Evolutionary conservation across 30 jellyfish, hydroid and myxozoan species (phyloP), one percentile per base, ranked within the genome.

Genomic region (Aurelia sp.): DNA sequence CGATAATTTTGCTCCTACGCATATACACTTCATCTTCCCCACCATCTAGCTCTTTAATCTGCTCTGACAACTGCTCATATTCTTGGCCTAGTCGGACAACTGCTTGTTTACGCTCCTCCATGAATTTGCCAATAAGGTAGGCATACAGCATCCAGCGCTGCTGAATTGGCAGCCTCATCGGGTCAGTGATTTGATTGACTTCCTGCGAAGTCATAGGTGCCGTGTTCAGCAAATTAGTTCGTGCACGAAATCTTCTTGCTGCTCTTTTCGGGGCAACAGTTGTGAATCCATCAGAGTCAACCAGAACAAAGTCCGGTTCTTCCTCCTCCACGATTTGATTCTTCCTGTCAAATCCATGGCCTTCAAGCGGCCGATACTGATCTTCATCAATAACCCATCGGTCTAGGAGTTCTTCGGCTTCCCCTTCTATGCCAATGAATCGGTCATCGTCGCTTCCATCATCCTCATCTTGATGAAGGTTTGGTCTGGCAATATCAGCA

Each of bases 301-400:
- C 95, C 95, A 37, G 74, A 62, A 72, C 93, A 59, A 59, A 59
- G 13, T 59, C 69, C 6, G 69, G 69, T 12, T 59, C 69, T 59
- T 59, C 87, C 35, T 76, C 87, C 40, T 76, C 77, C 18, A 23
- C 41, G 12, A 33, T 20, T 33, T 20, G 19, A 16, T 16, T 62
- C 3, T 31, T 47, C 21, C 18, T 9, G 13, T 74, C 92, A 5
- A 27, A 75, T 52, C 61, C 81, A 21, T 47, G 78, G 47, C 23
- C 67, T 23, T 79, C 62, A 64, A 84, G 2, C 2, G 68, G 86
- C 2, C 65, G 68, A 58, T 15, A 82, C 35, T 65, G 23, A 16
- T 74, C 88, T 53, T 72, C 66, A 20, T 85, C 96, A 8, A 71
- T 61, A 6, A 69, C 98, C 98, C 98, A 91, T 48, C 98, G 64